Evolutionary conservation across 2,113 vertebrate genomes (phyloP).

Genomic region (Laticauda colubrina): DNA sequence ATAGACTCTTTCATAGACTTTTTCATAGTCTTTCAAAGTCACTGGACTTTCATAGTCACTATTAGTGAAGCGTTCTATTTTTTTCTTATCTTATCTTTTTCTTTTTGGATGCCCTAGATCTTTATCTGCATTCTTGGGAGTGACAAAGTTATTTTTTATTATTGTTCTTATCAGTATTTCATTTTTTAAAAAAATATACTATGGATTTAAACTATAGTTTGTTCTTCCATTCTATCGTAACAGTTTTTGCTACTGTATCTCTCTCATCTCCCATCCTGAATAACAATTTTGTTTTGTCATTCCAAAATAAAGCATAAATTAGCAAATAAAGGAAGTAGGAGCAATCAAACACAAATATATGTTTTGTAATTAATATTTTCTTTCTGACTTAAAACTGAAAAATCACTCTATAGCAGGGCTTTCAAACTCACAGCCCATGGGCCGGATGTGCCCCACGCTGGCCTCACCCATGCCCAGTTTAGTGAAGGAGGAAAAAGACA

Average conservation of each 20-base stretch:
- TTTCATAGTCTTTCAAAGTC: too few relatives aligned
- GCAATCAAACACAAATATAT: not conserved
- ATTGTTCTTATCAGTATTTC: not conserved
- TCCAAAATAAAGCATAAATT: not conserved
- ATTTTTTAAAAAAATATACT: not conserved
- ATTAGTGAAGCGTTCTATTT: not conserved
- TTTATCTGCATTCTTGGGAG: not conserved
- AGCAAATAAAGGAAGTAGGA: not conserved
- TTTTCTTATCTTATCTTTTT: not conserved
- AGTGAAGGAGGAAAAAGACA: too few relatives aligned
- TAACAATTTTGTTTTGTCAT: not conserved
- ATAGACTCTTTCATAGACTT: too few relatives aligned
- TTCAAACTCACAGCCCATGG: too few relatives aligned
- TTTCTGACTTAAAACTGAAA: not conserved
- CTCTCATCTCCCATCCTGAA: not conserved
- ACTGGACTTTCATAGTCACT: not conserved
- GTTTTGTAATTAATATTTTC: not conserved
- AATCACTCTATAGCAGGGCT: not conserved
- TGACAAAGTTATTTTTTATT: not conserved
- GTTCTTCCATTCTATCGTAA: not conserved
- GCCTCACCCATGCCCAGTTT: too few relatives aligned
- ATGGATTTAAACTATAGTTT: not conserved
- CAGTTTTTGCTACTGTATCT: not conserved
- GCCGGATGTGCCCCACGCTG: too few relatives aligned
- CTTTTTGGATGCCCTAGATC: not conserved